These are phyloP conservation scores for Oreochromis grahami DNA, from an alignment of 2,797 vertebrate genomes.

Conservation along the genomic window DNA sequence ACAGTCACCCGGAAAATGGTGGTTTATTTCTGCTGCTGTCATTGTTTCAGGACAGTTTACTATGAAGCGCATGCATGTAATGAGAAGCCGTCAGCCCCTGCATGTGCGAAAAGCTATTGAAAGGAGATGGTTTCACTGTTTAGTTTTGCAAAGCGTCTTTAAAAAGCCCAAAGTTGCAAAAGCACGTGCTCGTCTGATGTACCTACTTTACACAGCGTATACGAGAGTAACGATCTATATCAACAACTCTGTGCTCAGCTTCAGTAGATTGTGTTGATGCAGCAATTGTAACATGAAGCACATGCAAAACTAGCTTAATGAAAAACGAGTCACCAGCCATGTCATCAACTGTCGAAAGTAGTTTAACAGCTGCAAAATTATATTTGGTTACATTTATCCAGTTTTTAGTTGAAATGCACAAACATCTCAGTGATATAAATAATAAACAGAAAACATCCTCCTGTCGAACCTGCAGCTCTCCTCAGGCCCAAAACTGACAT, in stretches of 20 bases:
- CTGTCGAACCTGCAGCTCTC: background rate
- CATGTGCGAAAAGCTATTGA: background rate
- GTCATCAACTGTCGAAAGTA: background rate
- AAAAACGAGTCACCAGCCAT: background rate
- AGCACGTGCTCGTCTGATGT: background rate
- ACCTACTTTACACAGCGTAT: background rate
- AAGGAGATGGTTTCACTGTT: background rate
- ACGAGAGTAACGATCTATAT: background rate
- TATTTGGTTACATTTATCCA: background rate
- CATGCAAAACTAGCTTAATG: background rate
- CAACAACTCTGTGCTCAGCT: background rate
- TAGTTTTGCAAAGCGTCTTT: background rate
- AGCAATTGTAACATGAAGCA: background rate
- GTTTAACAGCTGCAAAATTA: background rate
- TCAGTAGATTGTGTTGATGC: background rate
- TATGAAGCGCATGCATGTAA: background rate
- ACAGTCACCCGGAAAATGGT: conserved; percentile 11
- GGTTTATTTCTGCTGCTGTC: conserved; percentile 21
- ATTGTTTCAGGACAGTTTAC: conserved; percentile 15
- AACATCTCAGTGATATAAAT: background rate
- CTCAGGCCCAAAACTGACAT: background rate
- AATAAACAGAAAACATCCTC: background rate
- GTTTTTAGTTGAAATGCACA: background rate
- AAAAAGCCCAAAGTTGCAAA: background rate
- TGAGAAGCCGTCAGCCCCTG: background rate